A percentile compares a stretch with the other conserved stretches of the same genome.
These are phyloP conservation scores for Hydractinia symbiolongicarpus DNA, from an alignment of 30 jellyfish, hydroid and myxozoan species.

Conservation along the genomic window DNA sequence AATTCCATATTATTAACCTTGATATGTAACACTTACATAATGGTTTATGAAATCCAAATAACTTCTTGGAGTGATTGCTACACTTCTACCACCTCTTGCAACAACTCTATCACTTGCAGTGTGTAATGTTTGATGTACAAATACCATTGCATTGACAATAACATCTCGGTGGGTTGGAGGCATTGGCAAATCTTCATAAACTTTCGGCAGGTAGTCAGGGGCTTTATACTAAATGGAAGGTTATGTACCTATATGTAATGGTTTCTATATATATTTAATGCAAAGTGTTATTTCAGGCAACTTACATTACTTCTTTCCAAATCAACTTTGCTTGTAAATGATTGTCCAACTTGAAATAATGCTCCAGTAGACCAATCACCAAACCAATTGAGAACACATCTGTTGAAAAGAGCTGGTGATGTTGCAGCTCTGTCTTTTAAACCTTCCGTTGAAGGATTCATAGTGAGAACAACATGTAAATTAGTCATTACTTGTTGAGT, in stretches of 20 bases:
- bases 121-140: constrained; percentile 92
- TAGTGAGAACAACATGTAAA: constrained; percentile 93
- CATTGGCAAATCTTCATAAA: constrained; percentile 79
- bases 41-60: constrained; percentile 95
- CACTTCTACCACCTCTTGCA: constrained; percentile 93
- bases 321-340: constrained; percentile 90
- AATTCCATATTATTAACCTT: neutral
- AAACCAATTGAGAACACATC: constrained; percentile 98
- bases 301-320: constrained; percentile 92
- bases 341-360: constrained; percentile 94
- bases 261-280: neutral
- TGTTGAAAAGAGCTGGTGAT: constrained; percentile 94
- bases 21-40: constrained; percentile 49
- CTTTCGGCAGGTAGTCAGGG: constrained; percentile 92
- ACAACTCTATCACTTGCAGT: constrained; percentile 73
- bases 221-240: constrained; percentile 66
- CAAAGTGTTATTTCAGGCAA: neutral
- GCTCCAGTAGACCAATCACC: constrained; percentile 99
- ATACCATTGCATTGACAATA: constrained; percentile 97
- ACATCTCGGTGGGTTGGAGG: constrained; percentile 99
- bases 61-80: constrained; percentile 96
- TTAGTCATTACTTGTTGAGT: constrained; percentile 91
- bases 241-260: neutral
- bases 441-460: constrained; percentile 98
- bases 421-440: constrained; percentile 93